Base-by-base conservation (phyloP, 2,888 invertebrate species). In the Petrolisthes manimaculis region DNA sequence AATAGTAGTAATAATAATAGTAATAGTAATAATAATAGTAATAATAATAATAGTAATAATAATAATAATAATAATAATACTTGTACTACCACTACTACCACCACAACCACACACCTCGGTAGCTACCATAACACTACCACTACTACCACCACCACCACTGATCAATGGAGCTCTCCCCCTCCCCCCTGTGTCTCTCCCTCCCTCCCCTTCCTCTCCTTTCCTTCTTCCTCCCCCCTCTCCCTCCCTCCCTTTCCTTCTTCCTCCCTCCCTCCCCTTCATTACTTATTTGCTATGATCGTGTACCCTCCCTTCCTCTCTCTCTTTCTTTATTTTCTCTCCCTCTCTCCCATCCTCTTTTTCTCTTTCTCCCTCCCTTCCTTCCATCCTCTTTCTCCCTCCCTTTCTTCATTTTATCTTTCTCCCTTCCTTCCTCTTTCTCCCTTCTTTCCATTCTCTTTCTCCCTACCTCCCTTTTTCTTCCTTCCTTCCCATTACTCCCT, bases 291-390 rank as follows among this genome's bases (percentile, higher is more conserved):
- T 77, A 18, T 77, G 3, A 18, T 2, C 12, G 5, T 74, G 18
- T 37, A 24, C 8, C 77, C 8, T 51, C 18, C 51, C 18, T 18
- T 37, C 3, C 24, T 51, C 14, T 77, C 51, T 51, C 14, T 77
- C 51, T 51, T 3, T 77, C 77, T 24, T 51, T 77, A 18, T 4
- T 37, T 1, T 77, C 51, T 51, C 77, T 37, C 51, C 8, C 4
- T 77, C 77, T 37, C 24, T 77, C 3, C 24, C 18, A 18, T 77
- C 14, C 14, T 24, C 37, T 5, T 77, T 77, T 51, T 77, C 18
- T 9, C 61, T 77, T 51, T 77, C 14, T 74, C 21, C n/a, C 74
- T 74, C 74, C n/a, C 74, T 74, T n/a, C n/a, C 74, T 74, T 6
- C 6, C 74, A 5, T n/a, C n/a, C 74, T 74, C 74, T 74, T n/a